A percentile compares a stretch with the other conserved stretches of the same genome.
Evolutionary conservation across 2,888 invertebrate genomes (phyloP).

Genomic region (Lasiommata megera): DNA sequence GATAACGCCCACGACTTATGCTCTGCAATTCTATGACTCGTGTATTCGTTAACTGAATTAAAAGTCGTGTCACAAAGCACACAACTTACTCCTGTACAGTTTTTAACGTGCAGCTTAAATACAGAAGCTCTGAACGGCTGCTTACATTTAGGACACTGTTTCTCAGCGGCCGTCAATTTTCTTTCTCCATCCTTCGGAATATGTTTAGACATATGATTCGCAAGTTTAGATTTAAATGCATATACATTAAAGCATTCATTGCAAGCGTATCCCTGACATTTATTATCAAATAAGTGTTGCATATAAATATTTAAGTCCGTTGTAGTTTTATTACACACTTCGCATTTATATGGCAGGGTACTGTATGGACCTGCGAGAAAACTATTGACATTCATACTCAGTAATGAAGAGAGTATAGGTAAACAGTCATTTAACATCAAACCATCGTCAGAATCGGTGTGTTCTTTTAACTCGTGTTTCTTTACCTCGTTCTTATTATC

Average conservation of each 20-base stretch:
- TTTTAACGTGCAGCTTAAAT: conserved; percentile 38
- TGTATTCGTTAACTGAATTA: conserved; percentile 42
- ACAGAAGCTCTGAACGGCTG: conserved; percentile 27
- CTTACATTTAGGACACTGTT: conserved; percentile 37
- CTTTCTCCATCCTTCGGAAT: too few species aligned
- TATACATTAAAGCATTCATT: conserved; percentile 48
- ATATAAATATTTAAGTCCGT: conserved; percentile 37
- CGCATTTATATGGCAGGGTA: conserved; percentile 40
- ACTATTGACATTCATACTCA: conserved; percentile 47
- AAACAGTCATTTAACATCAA: conserved; percentile 42
- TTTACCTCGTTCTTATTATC: conserved; percentile 38
- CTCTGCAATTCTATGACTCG: conserved; percentile 40
- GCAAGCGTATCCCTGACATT: conserved; percentile 45
- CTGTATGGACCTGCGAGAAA: conserved; percentile 40
- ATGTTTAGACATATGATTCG: conserved; percentile 34
- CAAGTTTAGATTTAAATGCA: conserved; percentile 35
- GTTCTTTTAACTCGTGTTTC: conserved; percentile 42
- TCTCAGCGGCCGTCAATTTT: not conserved
- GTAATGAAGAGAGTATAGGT: conserved; percentile 45
- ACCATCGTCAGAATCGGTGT: conserved; percentile 43
- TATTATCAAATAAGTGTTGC: conserved; percentile 43
- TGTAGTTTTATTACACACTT: conserved; percentile 39
- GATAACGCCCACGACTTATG: conserved; percentile 45
- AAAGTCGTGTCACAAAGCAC: conserved; percentile 46
- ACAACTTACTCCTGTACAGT: conserved; percentile 52